Conservation (phyloP, 2,888 invertebrate genomes). For the Nematopogon swammerdamellus region DNA sequence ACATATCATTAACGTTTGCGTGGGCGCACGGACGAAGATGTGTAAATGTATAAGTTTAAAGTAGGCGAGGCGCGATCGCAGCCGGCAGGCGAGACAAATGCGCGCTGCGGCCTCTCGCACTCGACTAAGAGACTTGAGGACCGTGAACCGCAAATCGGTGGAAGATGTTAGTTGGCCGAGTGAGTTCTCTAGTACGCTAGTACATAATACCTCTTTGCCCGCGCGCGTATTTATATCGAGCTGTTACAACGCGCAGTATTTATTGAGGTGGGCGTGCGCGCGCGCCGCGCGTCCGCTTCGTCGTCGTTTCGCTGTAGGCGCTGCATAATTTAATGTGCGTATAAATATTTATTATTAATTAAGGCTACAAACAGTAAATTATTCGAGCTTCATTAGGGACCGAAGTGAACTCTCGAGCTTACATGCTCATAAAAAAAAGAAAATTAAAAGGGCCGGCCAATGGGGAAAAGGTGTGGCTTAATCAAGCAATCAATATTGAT, state of each 20-base stretch:
- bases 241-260: neutral
- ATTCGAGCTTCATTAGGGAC: slow-evolving; percentile 47
- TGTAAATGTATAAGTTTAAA: no score
- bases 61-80: no score
- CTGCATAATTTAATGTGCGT: neutral
- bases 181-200: no score
- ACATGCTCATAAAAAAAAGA: neutral
- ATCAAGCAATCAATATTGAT: neutral
- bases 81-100: no score
- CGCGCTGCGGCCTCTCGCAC: no score
- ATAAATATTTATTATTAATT: neutral
- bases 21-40: no score
- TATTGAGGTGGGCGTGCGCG: neutral
- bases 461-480: neutral
- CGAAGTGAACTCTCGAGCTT: neutral
- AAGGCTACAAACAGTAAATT: slow-evolving; percentile 30
- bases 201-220: no score
- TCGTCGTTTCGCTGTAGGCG: neutral
- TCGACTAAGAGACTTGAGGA: no score
- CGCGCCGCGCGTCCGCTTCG: neutral
- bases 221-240: no score
- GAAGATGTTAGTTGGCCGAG: no score
- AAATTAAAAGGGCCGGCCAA: neutral
- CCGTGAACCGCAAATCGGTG: no score
- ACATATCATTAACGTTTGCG: no score